Conservation (phyloP, 2,888 invertebrate species). For the Oscheius sp. region DNA sequence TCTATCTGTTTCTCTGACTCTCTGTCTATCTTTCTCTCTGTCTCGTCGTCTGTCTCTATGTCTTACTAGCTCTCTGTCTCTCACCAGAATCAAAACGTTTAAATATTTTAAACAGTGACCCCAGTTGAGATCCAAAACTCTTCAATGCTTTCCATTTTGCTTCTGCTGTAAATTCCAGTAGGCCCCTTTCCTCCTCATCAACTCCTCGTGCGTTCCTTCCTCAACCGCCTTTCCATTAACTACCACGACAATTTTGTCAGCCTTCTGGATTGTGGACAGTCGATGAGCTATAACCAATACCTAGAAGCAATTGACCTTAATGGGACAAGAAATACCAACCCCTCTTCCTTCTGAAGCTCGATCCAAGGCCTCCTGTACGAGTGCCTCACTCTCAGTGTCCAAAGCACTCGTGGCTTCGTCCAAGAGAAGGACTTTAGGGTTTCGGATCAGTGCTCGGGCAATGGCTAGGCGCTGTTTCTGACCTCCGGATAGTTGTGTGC, state of each 20-base stretch:
- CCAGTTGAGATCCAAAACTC: background rate
- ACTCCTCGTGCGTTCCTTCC: constrained; percentile 82
- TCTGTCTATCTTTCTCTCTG: too few species aligned
- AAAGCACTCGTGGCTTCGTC: constrained; percentile 75
- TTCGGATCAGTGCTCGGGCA: constrained; percentile 74
- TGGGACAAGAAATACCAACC: constrained; percentile 65
- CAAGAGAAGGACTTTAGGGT: constrained; percentile 73
- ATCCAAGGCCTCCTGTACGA: constrained; percentile 79
- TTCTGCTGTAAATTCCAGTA: constrained; percentile 78
- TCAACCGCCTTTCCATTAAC: constrained; percentile 76
- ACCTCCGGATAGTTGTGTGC: constrained; percentile 75
- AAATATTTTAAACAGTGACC: too few species aligned
- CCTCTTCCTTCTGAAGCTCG: constrained; percentile 74
- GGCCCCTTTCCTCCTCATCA: constrained; percentile 80
- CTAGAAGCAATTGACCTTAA: too few species aligned
- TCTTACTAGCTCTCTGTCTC: too few species aligned
- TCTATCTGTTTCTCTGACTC: too few species aligned
- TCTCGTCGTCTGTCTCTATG: too few species aligned
- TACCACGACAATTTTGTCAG: constrained; percentile 64
- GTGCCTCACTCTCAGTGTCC: constrained; percentile 75
- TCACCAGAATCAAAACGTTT: too few species aligned
- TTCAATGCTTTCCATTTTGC: constrained; percentile 42
- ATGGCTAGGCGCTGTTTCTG: constrained; percentile 76
- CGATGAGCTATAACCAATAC: constrained; percentile 75
- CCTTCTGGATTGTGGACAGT: constrained; percentile 76